Conservation (phyloP, 2,888 invertebrate species). For the Scelioninae gen. 2 region DNA sequence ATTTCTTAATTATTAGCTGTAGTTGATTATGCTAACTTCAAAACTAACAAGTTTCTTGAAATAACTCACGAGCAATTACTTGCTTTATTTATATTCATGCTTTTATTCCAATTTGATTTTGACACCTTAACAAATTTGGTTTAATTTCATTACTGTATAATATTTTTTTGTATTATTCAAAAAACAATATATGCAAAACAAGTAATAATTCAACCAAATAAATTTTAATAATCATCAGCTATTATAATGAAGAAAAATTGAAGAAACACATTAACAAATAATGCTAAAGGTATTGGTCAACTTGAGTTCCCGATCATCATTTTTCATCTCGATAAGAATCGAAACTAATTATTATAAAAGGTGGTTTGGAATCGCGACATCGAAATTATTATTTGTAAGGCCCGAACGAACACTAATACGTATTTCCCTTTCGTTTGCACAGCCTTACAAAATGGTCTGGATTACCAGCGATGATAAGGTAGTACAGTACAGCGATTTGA, state of each 20-base stretch:
- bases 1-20: too few species aligned
- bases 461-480: constrained; percentile 74
- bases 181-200: too few species aligned
- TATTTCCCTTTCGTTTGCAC: constrained; percentile 73
- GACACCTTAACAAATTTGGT: too few species aligned
- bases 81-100: too few species aligned
- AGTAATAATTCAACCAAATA: too few species aligned
- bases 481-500: constrained; percentile 58
- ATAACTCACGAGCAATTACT: too few species aligned
- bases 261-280: constrained; percentile 27
- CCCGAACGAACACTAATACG: constrained; percentile 68
- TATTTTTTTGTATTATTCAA: too few species aligned
- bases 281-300: constrained; percentile 36
- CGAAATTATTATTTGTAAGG: constrained; percentile 46
- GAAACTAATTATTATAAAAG: constrained; percentile 28
- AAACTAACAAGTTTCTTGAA: too few species aligned
- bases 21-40: too few species aligned
- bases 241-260: constrained; percentile 11
- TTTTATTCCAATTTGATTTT: too few species aligned
- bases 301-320: constrained; percentile 9
- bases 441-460: constrained; percentile 75
- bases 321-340: constrained; percentile 26
- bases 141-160: too few species aligned
- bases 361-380: constrained; percentile 35
- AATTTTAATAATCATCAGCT: constrained; percentile 22